phyloP scores from a whole-genome alignment of 2,797 vertebrate species.

The Tinamus major region DNA sequence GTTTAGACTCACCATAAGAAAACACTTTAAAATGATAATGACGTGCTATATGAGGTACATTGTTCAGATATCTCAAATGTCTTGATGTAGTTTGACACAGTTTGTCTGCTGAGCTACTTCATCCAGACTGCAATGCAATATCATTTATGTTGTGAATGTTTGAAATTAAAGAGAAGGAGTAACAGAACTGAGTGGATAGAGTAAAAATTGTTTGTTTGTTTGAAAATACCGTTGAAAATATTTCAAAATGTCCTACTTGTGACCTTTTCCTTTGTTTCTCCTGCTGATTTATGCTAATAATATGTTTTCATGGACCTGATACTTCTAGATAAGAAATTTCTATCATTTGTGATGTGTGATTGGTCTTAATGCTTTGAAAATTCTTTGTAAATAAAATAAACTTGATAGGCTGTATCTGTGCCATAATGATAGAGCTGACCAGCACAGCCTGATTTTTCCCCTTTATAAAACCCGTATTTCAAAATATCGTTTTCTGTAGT shows the following conservation, averaged over 20 bases:
- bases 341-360: not conserved
- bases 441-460: not conserved
- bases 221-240: not conserved
- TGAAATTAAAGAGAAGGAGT: not conserved
- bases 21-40: not conserved
- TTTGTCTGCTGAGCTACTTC: not conserved
- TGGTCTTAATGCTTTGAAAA: not conserved
- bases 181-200: not conserved
- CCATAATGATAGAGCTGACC: not conserved
- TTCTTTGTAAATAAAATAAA: too few species aligned
- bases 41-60: not conserved
- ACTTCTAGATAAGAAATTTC: not conserved
- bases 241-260: not conserved
- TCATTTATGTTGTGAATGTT: not conserved
- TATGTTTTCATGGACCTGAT: not conserved
- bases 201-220: not conserved
- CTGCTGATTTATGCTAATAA: not conserved
- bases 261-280: not conserved
- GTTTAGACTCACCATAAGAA: not conserved
- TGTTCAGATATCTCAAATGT: not conserved
- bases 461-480: accelerated
- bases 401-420: not conserved
- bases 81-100: not conserved
- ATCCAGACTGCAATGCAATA: not conserved
- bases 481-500: not conserved